Evolutionary conservation across 2,113 vertebrate genomes (phyloP), one percentile per base, ranked within the genome.

Genomic region (Brevimyrus niger): DNA sequence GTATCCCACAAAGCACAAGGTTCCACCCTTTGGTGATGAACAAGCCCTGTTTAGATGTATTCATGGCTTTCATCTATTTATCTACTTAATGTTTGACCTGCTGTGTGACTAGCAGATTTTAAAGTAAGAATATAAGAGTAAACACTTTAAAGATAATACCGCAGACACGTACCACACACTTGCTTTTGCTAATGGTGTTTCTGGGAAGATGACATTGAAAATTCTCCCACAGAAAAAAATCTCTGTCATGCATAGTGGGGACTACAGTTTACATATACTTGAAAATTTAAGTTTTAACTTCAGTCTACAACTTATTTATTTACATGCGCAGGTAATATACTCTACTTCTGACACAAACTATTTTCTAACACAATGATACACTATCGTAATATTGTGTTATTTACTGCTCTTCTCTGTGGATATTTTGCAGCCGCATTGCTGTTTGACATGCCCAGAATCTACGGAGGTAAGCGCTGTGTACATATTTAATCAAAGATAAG

Each of bases 381-480:
- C 0, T 51, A 31, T 86, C 0, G 3, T 47, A 7, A 46, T 83
- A 19, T 42, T 83, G 6, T 44, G 2, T 84, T 27, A 19, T 38
- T 53, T 55, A 50, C 27, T 13, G 3, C 31, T 87, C 48, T 53
- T 35, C 31, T 27, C 85, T 38, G 4, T 21, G n/a, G n/a, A 31
- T 31, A 21, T 53, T 35, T 23, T 84, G 31, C 86, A 93, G 92
- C 65, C 82, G 91, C 91, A 10, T 46, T 93, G 90, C 89, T 95
- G 19, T 95, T 95, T 90, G 95, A 96, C 4, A 44, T 83, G 90
- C 96, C 95, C 6, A 94, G 95, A 89, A 96, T 96, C 84, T 96
- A 91, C 86, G 96, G 95, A 91, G 95, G 96, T 96, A 91, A 94
- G 95, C 38, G 2, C 61, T 23, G 44, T 5, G 6, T 23, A 6